Percentiles rank a stretch among this genome's conserved stretches.
phyloP scores from a whole-genome alignment of 2,888 invertebrate species.

The Lacanobia wlatinum region DNA sequence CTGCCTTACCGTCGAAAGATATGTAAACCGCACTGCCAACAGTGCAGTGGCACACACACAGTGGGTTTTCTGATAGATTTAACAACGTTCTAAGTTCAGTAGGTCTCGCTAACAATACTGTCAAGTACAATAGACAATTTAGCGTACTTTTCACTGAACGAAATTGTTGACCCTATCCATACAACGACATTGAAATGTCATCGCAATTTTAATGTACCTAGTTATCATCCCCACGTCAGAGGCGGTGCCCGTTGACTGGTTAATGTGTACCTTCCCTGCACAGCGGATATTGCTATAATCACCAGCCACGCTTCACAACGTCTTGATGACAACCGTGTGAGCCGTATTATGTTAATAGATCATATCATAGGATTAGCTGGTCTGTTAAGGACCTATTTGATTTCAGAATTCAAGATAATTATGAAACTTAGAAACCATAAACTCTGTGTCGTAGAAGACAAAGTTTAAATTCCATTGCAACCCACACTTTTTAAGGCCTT shows the following conservation, averaged over 20 bases:
- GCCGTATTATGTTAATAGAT: conserved; percentile 24
- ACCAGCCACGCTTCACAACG: conserved; percentile 16
- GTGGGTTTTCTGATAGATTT: no score
- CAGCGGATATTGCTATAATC: conserved; percentile 28
- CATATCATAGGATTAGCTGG: background rate
- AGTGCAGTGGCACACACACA: no score
- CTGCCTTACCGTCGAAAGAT: no score
- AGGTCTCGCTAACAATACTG: background rate
- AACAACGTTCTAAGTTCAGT: no score
- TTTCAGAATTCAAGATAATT: background rate
- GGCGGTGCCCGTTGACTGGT: conserved; percentile 2
- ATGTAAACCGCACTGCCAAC: no score
- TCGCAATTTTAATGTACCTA: conserved; percentile 15
- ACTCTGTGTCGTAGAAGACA: background rate
- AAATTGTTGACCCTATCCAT: conserved; percentile 19
- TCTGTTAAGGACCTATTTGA: background rate
- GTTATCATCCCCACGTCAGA: conserved; percentile 26
- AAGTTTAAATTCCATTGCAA: no score
- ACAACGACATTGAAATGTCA: conserved; percentile 36
- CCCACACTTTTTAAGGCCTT: no score
- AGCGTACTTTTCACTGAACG: background rate
- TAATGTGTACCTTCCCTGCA: conserved; percentile 17
- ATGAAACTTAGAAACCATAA: background rate
- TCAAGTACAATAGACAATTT: background rate
- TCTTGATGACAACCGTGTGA: conserved; percentile 16